A percentile compares a stretch with the other conserved stretches of the same genome.
phyloP scores from a whole-genome alignment of 2,888 invertebrate species.

The Xanthostigma xanthostigma region DNA sequence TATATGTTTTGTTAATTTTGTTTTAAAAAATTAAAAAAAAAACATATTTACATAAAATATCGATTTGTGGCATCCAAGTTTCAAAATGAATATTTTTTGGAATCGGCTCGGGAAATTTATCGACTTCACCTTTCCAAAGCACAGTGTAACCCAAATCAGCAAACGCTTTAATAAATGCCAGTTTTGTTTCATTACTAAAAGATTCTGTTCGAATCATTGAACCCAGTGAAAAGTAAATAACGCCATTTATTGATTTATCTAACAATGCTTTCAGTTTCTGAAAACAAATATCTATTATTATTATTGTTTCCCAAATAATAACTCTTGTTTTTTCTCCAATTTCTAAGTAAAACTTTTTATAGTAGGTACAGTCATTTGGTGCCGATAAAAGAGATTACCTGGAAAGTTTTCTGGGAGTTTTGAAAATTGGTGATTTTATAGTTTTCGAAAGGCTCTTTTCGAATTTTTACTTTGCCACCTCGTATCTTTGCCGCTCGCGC shows the following conservation, averaged over 20 bases:
- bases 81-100: constrained; percentile 34
- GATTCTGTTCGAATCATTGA: constrained; percentile 40
- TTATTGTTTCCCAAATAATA: too few relatives aligned
- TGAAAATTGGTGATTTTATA: too few relatives aligned
- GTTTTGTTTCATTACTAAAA: constrained; percentile 31
- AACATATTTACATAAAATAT: constrained; percentile 32
- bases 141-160: constrained; percentile 36
- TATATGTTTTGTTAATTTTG: not conserved
- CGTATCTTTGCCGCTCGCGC: too few relatives aligned
- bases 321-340: too few relatives aligned
- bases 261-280: constrained; percentile 18
- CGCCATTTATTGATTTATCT: constrained; percentile 19
- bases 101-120: constrained; percentile 27
- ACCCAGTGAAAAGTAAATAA: constrained; percentile 43
- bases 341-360: too few relatives aligned
- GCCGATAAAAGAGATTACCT: too few relatives aligned
- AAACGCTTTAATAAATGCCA: constrained; percentile 34
- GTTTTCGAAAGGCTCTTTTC: too few relatives aligned
- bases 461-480: too few relatives aligned
- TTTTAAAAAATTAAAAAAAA: not conserved
- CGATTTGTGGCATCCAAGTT: constrained; percentile 39
- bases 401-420: too few relatives aligned
- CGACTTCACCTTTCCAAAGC: constrained; percentile 36
- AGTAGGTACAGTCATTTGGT: too few relatives aligned
- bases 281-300: too few relatives aligned